Conservation (phyloP, 2,797 vertebrate species). For the Aulostomus chinensis region DNA sequence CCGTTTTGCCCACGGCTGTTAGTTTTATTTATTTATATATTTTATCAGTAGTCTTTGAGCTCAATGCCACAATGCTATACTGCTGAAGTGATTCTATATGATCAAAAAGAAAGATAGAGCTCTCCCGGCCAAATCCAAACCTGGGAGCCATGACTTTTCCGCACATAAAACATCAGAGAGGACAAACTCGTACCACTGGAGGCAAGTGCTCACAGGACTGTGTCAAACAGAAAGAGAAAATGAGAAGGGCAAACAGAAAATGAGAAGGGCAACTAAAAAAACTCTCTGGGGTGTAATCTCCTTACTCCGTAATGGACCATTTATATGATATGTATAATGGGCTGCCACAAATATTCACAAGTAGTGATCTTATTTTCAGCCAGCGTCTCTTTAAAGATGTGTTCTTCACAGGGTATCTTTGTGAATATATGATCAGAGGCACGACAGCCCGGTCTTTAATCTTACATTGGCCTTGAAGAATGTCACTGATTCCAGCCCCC, state of each 20-base stretch:
- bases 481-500: constrained; percentile 66
- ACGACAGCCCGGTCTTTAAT: constrained; percentile 72
- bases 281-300: constrained; percentile 59
- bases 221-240: constrained; percentile 32
- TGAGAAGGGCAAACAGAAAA: constrained; percentile 52
- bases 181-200: constrained; percentile 51
- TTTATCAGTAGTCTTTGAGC: constrained; percentile 31
- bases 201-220: constrained; percentile 37
- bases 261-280: constrained; percentile 45
- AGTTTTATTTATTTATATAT: constrained; percentile 11
- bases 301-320: constrained; percentile 59
- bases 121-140: constrained; percentile 9
- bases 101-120: background rate
- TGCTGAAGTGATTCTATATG: constrained; percentile 13
- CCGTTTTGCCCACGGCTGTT: constrained; percentile 50
- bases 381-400: constrained; percentile 67
- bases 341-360: constrained; percentile 69
- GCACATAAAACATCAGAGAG: constrained; percentile 40
- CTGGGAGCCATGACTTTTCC: constrained; percentile 28
- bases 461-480: constrained; percentile 78
- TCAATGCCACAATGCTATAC: constrained; percentile 28
- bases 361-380: constrained; percentile 64
- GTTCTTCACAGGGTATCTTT: constrained; percentile 71
- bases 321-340: constrained; percentile 71
- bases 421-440: constrained; percentile 79